A percentile compares a stretch with the other conserved stretches of the same genome.
Evolutionary conservation across 1,140 invertebrate genomes (phyloP).

Genomic region (Lepeophtheirus salmonis): DNA sequence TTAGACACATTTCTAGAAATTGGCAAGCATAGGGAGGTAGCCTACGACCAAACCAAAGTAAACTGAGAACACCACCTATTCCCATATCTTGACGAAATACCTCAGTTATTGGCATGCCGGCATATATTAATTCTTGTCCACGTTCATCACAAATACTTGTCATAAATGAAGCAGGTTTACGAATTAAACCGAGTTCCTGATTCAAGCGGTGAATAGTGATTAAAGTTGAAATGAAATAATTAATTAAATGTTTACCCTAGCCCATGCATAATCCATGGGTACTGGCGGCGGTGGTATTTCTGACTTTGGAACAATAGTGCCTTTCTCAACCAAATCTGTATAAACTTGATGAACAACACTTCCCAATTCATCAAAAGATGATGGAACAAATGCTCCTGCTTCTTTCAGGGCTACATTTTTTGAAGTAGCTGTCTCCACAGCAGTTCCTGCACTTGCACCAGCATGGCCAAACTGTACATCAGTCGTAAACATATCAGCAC

Average conservation of each 20-base stretch:
- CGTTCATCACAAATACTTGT: conserved; percentile 97
- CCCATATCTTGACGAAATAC: conserved; percentile 57
- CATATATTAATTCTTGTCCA: conserved; percentile 91
- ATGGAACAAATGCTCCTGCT: conserved; percentile 72
- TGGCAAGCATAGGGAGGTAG: conserved; percentile 82
- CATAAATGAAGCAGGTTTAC: conserved; percentile 98
- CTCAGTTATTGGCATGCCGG: conserved; percentile 94
- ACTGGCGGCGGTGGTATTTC: conserved; percentile 94
- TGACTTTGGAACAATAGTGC: conserved; percentile 60
- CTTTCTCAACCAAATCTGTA: conserved; percentile 53
- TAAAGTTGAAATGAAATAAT: background rate
- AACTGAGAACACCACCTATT: conserved; percentile 86
- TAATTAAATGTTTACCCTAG: conserved; percentile 52
- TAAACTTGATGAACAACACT: conserved; percentile 54
- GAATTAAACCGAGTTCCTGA: conserved; percentile 84
- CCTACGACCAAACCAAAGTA: conserved; percentile 95
- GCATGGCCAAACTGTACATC: conserved; percentile 99
- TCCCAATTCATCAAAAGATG: conserved; percentile 79
- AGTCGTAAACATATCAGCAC: conserved; percentile 69
- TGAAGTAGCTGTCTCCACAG: conserved; percentile 73
- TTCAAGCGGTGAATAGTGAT: conserved; percentile 21
- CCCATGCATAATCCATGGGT: conserved; percentile 99
- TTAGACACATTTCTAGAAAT: conserved; percentile 97
- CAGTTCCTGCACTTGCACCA: conserved; percentile 87
- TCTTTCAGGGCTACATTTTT: conserved; percentile 71